Evolutionary conservation across 2,888 invertebrate genomes (phyloP), one percentile per base, ranked within the genome.

Genomic region (Lydus trimaculatus): DNA sequence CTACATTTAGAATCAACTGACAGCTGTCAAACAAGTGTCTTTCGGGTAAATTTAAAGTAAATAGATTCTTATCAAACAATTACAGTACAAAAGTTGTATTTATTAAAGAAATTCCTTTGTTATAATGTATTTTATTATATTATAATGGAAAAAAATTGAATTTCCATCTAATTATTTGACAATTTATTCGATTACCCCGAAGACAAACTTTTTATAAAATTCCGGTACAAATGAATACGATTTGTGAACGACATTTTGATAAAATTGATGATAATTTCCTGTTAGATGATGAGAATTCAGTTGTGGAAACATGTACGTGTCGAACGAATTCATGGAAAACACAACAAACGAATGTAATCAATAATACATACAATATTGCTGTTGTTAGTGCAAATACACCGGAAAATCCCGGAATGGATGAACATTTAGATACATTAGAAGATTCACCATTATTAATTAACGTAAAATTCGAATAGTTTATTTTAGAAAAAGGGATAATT

Each of bases 381-480:
- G 20, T 20, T 48, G 48, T 48, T 48, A 23, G 20, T 17, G 20
- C 9, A 17, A 9, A 48, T 0, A 48, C 48, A 20, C 8, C 71
- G 75, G 65, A 74, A 72, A 31, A 68, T 73, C n/a, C 31, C n/a
- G n/a, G 56, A 23, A 68, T 70, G 67, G 79, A 80, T 60, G 78
- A 80, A 52, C 75, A 76, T 52, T 70, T 76, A 59, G 82, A 82
- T 64, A 76, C 75, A 63, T 76, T 79, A 15, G 83, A 83, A 75
- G 85, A 85, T 75, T 82, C 85, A 31, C 85, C 85, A 0, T 74
- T 85, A 31, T 72, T 85, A 59, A 79, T 82, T 65, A 83, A 83
- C 73, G 83, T 84, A 80, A 28, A 28, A 28, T 80, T 6, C 13
- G 3, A 36, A 7, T 43, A 6, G 17, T 17, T 43, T 4, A n/a